Conservation (phyloP, 2,888 invertebrate genomes). For the Cataglyphis livida region DNA sequence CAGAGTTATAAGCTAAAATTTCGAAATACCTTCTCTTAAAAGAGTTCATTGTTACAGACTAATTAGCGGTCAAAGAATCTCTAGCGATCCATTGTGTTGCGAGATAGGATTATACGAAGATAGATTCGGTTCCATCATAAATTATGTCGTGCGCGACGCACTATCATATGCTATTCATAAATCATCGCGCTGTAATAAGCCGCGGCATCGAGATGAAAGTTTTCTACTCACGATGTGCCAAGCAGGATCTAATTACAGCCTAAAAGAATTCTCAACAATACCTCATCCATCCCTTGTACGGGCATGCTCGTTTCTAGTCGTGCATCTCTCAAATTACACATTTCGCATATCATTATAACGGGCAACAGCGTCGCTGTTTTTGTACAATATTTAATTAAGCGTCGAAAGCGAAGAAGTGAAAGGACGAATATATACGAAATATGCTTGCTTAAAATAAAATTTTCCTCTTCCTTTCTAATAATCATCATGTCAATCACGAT, state of each 20-base stretch:
- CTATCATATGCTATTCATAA: conserved; percentile 48
- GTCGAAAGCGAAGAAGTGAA: conserved; percentile 46
- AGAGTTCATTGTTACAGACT: conserved; percentile 55
- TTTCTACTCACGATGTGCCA: conserved; percentile 39
- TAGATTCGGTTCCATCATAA: conserved; percentile 24
- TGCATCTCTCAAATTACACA: conserved; percentile 41
- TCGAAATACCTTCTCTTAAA: conserved; percentile 28
- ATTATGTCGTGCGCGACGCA: conserved; percentile 35
- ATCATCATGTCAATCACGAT: conserved; percentile 8
- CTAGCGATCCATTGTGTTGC: background rate
- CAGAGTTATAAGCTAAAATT: conserved; percentile 1
- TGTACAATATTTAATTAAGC: conserved; percentile 39
- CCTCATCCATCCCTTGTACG: conserved; percentile 24
- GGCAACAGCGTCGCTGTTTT: conserved; percentile 35
- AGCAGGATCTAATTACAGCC: conserved; percentile 47
- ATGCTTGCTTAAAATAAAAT: conserved; percentile 14
- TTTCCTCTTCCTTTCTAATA: conserved; percentile 36
- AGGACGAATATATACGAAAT: conserved; percentile 36
- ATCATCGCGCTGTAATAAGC: conserved; percentile 47
- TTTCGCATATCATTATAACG: conserved; percentile 37
- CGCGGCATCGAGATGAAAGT: conserved; percentile 50
- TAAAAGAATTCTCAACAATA: conserved; percentile 36
- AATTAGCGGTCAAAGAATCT: conserved; percentile 58
- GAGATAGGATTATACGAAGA: background rate
- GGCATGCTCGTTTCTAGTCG: conserved; percentile 1